Conservation (phyloP, 2,797 vertebrate species). For the Sebastes taczanowskii region DNA sequence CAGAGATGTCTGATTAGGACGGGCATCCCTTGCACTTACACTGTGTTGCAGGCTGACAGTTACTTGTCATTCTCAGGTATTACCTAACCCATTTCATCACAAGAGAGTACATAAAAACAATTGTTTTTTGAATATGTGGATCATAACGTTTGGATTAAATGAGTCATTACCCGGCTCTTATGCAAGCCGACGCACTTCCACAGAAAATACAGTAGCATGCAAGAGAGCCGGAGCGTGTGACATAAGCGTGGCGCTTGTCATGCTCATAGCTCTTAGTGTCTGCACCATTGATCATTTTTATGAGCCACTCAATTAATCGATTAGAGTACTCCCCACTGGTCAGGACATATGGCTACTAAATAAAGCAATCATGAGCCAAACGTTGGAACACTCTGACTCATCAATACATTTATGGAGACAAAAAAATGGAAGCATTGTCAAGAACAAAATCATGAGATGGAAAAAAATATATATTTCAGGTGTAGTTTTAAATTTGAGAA, state of each 20-base stretch:
- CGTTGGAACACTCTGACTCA: conserved; percentile 79
- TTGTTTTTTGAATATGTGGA: conserved; percentile 26
- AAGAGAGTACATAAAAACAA: conserved; percentile 22
- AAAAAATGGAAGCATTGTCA: conserved; percentile 12
- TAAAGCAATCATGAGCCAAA: conserved; percentile 87
- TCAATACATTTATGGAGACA: conserved; percentile 68
- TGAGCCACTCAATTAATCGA: conserved; percentile 90
- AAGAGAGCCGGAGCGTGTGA: conserved; percentile 36
- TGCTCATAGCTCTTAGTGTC: conserved; percentile 81
- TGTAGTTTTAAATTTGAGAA: not conserved
- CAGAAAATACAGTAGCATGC: conserved; percentile 7
- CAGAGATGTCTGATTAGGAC: not conserved
- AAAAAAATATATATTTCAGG: not conserved
- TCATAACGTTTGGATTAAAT: conserved; percentile 31
- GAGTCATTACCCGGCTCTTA: conserved; percentile 24
- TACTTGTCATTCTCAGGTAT: conserved; percentile 17
- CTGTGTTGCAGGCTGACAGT: not conserved
- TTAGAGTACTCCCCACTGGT: conserved; percentile 90
- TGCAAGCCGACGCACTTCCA: not conserved
- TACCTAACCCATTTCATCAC: conserved; percentile 26
- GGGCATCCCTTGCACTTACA: conserved; percentile 3
- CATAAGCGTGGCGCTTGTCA: conserved; percentile 64
- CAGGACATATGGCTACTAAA: conserved; percentile 87
- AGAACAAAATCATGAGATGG: not conserved
- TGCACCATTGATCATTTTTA: conserved; percentile 90